Evolutionary conservation across 2,797 vertebrate genomes (phyloP).

Genomic region (Tokudaia tokunoshimensis): DNA sequence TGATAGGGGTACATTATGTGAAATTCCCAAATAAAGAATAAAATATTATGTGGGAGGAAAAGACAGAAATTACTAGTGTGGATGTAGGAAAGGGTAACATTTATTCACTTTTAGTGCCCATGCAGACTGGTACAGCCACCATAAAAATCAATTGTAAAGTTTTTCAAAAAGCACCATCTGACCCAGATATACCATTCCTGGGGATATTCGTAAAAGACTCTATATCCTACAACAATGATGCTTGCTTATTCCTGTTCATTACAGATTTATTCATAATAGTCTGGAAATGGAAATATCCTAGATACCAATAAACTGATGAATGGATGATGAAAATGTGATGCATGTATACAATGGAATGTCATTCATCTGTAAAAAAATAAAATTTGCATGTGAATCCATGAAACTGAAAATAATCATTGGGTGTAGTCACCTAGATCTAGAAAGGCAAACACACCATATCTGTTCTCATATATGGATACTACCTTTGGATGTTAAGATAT

Average conservation of each 20-base stretch:
- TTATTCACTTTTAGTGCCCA: not conserved
- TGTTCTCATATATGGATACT: not conserved
- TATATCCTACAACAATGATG: not conserved
- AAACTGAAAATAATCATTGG: not conserved
- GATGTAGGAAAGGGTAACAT: not conserved
- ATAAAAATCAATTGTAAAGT: not conserved
- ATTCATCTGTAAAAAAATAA: not conserved
- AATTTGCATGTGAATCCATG: not conserved
- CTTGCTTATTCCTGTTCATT: not conserved
- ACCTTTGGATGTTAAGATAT: not conserved
- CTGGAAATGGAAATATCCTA: not conserved
- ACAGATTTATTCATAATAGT: not conserved
- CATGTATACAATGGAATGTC: not conserved
- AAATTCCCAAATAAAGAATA: not conserved
- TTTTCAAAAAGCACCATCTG: not conserved
- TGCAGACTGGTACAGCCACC: not conserved
- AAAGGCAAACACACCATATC: not conserved
- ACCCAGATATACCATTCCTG: not conserved
- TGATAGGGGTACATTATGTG: not conserved
- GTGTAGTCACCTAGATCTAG: not conserved
- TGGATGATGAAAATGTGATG: not conserved
- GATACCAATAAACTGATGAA: not conserved
- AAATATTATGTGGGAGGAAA: not conserved
- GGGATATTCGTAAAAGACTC: not conserved
- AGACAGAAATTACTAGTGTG: not conserved